Percentiles rank a stretch among this genome's conserved stretches.
phyloP scores from a whole-genome alignment of 2,113 vertebrate species.

The Trogon surrucura region DNA sequence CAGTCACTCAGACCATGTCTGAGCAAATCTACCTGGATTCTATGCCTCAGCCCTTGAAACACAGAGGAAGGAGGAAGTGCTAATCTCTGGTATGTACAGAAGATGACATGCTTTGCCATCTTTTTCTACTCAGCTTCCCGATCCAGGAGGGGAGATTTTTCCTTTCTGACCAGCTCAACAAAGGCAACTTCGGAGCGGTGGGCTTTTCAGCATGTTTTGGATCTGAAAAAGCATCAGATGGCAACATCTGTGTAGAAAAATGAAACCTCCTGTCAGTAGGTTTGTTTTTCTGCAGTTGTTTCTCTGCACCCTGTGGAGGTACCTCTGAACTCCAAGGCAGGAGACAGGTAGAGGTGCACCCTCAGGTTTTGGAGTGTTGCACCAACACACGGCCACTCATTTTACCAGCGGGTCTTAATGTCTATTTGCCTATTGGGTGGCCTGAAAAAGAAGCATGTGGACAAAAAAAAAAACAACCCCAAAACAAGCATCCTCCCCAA shows the following conservation, averaged over 20 bases:
- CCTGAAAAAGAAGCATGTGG: background rate
- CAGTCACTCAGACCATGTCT: background rate
- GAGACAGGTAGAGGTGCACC: background rate
- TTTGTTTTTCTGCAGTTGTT: background rate
- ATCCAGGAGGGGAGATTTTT: background rate
- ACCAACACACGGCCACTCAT: background rate
- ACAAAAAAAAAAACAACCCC: background rate
- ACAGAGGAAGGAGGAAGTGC: background rate
- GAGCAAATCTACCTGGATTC: background rate
- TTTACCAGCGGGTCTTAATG: background rate
- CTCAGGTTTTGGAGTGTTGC: background rate
- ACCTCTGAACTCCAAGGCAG: background rate
- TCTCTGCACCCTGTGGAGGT: background rate
- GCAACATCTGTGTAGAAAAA: background rate
- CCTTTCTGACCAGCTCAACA: background rate
- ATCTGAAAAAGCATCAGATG: background rate
- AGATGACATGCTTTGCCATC: fast-evolving
- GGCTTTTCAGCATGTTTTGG: background rate
- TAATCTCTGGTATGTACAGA: fast-evolving
- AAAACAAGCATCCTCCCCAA: too few species aligned
- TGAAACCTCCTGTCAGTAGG: background rate
- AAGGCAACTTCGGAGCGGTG: background rate
- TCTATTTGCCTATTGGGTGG: background rate
- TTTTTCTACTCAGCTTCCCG: background rate
- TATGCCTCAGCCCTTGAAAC: background rate